Base-by-base conservation (phyloP, 2,888 invertebrate genomes). In the Yponomeuta malinellus region DNA sequence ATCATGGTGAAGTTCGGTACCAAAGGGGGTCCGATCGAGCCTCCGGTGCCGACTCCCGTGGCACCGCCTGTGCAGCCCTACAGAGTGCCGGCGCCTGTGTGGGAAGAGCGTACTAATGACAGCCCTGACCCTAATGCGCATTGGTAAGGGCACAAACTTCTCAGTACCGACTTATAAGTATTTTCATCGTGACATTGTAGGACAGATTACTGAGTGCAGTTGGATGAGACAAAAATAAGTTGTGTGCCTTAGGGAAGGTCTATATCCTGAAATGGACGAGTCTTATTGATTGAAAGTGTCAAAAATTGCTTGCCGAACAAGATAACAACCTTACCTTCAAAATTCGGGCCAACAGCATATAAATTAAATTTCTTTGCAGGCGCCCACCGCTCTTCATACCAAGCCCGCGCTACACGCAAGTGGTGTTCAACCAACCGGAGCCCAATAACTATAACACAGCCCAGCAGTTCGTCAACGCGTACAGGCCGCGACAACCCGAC, bases 1-100 rank as follows among this genome's bases (percentile, higher is more conserved):
- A 94, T 94, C 87, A 93, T 92, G 86, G 94, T 94, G 73, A 93
- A 93, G 81, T 94, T 89, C 81, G 94, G 94, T 78, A 94, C 94
- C 2, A 94, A 93, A 76, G 90, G 81, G 8, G 94, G 94, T 29
- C 94, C 94, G 67, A 94, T 94, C 69, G 87, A 89, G 80, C 94
- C 94, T 31, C 93, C 94, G 70, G 84, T 91, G 73, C 93, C 93
- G 73, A 93, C 93, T 74, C 87, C 90, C 8, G 83, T 87, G 74
- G 85, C 88, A 76, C 89, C 89, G 0, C 78, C 83, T 91, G 86
- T 33, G 75, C 86, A 76, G 80, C 94, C 94, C 69, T 93, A 87
- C 80, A 88, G 93, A 31, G 84, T 81, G 43, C 94, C 94, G 1
- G 94, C 94, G 75, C 93, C 94, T 48, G 94, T 94, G 29, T 94